Percentiles rank a stretch among this genome's conserved stretches.
Evolutionary conservation across 30 jellyfish, hydroid and myxozoan species (phyloP).

Genomic region (Turritopsis dohrnii): DNA sequence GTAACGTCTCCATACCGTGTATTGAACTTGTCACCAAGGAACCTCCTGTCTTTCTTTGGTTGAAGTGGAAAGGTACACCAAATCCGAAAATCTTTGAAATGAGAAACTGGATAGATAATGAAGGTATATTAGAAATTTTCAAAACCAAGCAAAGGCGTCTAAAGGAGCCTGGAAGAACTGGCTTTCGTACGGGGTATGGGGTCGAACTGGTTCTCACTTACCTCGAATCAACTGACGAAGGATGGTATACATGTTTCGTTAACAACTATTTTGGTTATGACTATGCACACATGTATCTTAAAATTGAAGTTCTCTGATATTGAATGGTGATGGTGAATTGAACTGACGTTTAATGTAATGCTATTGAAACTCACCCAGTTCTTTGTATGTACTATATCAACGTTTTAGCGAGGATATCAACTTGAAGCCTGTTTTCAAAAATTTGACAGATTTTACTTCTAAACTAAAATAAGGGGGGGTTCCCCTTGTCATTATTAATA

Average conservation of each 20-base stretch:
- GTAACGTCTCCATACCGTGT: slow-evolving; percentile 73
- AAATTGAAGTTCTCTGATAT: slow-evolving; percentile 1
- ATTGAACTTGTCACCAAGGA: slow-evolving; percentile 73
- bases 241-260: slow-evolving; percentile 76
- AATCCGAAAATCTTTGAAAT: slow-evolving; percentile 8
- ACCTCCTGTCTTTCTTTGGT: slow-evolving; percentile 82
- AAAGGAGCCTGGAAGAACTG: background rate
- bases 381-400: too few species aligned
- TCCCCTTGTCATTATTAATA: too few species aligned
- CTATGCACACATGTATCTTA: slow-evolving; percentile 37
- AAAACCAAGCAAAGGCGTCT: slow-evolving; percentile 27
- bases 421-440: too few species aligned
- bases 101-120: background rate
- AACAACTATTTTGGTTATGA: slow-evolving; percentile 79
- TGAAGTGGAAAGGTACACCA: slow-evolving; percentile 44
- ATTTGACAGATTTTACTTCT: too few species aligned
- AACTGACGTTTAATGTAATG: too few species aligned
- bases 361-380: too few species aligned
- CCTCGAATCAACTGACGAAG: slow-evolving; percentile 47
- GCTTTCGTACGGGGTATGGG: slow-evolving; percentile 32
- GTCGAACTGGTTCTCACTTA: slow-evolving; percentile 53
- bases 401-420: too few species aligned
- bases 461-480: too few species aligned
- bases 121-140: slow-evolving; percentile 25
- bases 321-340: background rate